Base-by-base conservation (phyloP, 2,888 invertebrate genomes). In the Podabrus alpinus region DNA sequence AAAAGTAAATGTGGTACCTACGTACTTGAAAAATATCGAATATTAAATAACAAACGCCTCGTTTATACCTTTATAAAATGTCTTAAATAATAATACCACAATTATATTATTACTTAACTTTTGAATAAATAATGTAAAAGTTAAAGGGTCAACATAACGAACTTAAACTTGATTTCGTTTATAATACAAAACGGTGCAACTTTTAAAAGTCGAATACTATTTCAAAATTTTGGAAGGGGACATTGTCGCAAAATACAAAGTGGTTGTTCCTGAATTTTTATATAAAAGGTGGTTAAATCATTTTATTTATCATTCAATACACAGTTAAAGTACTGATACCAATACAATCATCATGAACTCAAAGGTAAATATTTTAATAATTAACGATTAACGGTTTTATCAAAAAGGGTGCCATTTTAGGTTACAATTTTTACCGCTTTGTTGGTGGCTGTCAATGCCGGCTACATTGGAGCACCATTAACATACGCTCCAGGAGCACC, bases 381-480 rank as follows among this genome's bases (percentile, higher is more conserved):
- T 17, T 17, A 61, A 11, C 16, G 9, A 61, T n/a, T 10, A 15
- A 59, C 3, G 3, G 61, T 60, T n/a, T 59, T 16, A 61, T 16
- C 9, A 16, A 17, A 4, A 5, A 61, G 4, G 16, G 1, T 64
- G 5, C 21, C 21, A 21, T 13, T 19, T 64, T 21, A 64, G 62
- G 17, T 64, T 21, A 21, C 21, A n/a, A 15, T 64, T 64, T 64
- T 64, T 2, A 19, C 62, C 62, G 62, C 16, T n/a, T 64, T 17
- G 9, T 64, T 64, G 62, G 66, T 60, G 11, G 60, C 59, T 15
- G 29, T 29, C 10, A 62, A 70, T 7, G 62, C 61, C 9, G 70
- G 59, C 11, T 71, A 19, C 13, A 64, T 64, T n/a, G 62, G 62
- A 67, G 68, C n/a, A 60, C 66, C 71, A 13, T 17, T 73, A 16